phyloP scores from a whole-genome alignment of 1,140 invertebrate species.

The Nasonia longicornis region DNA sequence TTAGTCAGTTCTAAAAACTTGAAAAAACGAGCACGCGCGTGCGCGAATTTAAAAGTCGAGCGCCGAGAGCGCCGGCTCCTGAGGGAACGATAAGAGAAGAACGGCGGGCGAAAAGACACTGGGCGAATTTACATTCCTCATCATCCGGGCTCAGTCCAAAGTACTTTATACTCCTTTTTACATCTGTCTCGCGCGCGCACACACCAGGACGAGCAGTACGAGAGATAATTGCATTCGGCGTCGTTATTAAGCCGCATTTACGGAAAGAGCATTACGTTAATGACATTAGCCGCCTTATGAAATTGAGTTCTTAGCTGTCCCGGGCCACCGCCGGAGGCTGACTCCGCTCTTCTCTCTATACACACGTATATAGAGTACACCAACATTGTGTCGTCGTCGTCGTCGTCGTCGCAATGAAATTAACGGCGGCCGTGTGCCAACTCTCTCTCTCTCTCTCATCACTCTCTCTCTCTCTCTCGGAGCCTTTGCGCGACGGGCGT shows the following conservation, averaged over 20 bases:
- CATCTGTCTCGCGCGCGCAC: not conserved
- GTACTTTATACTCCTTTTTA: not conserved
- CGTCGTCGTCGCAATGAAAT: conserved; percentile 28
- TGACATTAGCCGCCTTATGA: conserved; percentile 44
- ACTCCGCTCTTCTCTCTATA: not conserved
- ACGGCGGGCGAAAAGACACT: too few species aligned
- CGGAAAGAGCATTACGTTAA: conserved; percentile 47
- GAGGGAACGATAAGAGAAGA: too few species aligned
- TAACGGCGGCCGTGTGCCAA: conserved; percentile 40
- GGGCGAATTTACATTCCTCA: too few species aligned
- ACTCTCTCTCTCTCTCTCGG: conserved; percentile 30
- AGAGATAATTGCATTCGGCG: conserved; percentile 43
- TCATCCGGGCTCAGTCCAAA: too few species aligned
- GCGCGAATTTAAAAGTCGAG: not conserved
- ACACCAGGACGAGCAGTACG: conserved; percentile 3
- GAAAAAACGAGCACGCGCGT: not conserved
- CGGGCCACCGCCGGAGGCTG: not conserved
- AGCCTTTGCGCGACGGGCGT: conserved; percentile 35
- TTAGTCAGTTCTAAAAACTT: not conserved
- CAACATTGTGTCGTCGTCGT: conserved; percentile 16
- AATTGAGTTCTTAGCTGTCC: conserved; percentile 45
- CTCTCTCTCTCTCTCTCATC: conserved; percentile 30
- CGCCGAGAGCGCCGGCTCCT: too few species aligned
- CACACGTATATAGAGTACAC: conserved; percentile 13
- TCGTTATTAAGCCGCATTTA: conserved; percentile 47